phyloP scores from a whole-genome alignment of 2,888 invertebrate species.

The Icerya purchasi region DNA sequence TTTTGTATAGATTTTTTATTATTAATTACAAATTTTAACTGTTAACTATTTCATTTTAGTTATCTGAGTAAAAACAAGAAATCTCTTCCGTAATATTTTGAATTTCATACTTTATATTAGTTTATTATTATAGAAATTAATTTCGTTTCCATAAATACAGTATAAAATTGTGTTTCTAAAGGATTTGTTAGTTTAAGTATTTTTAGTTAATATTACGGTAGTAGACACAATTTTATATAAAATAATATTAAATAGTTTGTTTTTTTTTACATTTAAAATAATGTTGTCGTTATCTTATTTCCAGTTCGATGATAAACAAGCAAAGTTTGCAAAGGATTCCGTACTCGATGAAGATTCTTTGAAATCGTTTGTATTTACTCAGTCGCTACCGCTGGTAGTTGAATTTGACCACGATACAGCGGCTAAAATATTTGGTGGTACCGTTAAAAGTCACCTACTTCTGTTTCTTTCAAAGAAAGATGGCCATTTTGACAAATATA shows the following conservation, averaged over 20 bases:
- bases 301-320: constrained; percentile 68
- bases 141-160: too few species aligned
- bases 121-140: too few species aligned
- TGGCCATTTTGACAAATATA: constrained; percentile 58
- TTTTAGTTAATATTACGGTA: too few species aligned
- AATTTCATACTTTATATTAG: too few species aligned
- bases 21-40: too few species aligned
- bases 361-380: constrained; percentile 59
- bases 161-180: too few species aligned
- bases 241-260: not conserved
- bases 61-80: too few species aligned
- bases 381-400: constrained; percentile 72
- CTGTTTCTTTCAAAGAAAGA: constrained; percentile 82
- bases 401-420: constrained; percentile 97
- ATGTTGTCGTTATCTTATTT: constrained; percentile 17
- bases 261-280: not conserved
- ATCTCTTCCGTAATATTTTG: too few species aligned
- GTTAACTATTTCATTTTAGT: too few species aligned
- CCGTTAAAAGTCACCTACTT: constrained; percentile 88
- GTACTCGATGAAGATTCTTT: constrained; percentile 42
- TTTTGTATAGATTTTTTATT: too few species aligned
- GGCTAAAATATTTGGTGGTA: constrained; percentile 93
- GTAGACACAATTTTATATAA: not conserved
- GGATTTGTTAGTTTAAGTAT: too few species aligned
- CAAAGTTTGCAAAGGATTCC: constrained; percentile 37